Base-by-base conservation (phyloP, 2,797 vertebrate species). In the Eleutherodactylus coqui region DNA sequence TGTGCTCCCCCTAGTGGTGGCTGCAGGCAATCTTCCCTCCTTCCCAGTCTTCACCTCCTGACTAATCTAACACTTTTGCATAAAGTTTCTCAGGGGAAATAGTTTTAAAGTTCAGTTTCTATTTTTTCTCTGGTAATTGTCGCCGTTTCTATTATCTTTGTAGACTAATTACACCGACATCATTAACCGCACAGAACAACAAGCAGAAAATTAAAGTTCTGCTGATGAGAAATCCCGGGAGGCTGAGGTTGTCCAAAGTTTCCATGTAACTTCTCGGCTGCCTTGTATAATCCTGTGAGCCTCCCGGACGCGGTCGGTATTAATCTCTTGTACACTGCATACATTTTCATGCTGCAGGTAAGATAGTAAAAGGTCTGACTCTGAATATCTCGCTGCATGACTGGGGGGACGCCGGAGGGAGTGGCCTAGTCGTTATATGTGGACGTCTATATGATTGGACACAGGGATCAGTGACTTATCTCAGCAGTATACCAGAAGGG, bases 101-200 rank as follows among this genome's bases (percentile, higher is more conserved):
- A 89, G 91, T 91, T 91, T 92, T 92, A 92, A 92, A 93, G 91
- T 92, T 92, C 92, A 76, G 73, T 58, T 72, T 79, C 72, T 72
- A 58, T 70, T 79, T 84, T 76, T 38, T 76, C 51, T 60, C 38
- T 32, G 45, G 62, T 78, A 84, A 84, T 84, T 84, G 76, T 84
- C 36, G 21, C 32, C 62, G 41, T 78, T 77, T 69, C 75, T 73
- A 67, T 77, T 78, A 67, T 69, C 83, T 78, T 69, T 51, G 27
- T 24, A 77, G 38, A 78, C 75, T 85, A 79, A 85, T 85, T 85
- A 72, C 36, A 19, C 75, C 72, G 75, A 79, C 62, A 79, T 85
- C 75, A 85, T 85, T 79, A 85, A 78, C 83, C 41, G 51, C 75
- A 79, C 45, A 70, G 21, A 78, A 78, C 75, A 75, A 75, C 70